Percentiles rank a stretch among this genome's conserved stretches.
Evolutionary conservation across 2,797 vertebrate genomes (phyloP).

Genomic region (Scleropages formosus): DNA sequence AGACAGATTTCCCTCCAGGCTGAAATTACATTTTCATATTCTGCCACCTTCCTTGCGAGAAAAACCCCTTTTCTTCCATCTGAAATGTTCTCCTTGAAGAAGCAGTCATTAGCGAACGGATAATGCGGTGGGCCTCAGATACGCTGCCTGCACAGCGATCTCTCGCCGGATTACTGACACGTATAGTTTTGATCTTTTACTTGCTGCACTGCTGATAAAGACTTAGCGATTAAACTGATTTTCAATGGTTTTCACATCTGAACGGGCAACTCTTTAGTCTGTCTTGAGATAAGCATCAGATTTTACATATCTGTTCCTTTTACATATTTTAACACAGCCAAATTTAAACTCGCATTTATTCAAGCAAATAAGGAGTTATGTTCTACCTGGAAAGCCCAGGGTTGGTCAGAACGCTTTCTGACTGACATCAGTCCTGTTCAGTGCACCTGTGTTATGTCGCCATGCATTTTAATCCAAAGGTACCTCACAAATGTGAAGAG

Average conservation of each 20-base stretch:
- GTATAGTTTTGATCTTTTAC: too few relatives aligned
- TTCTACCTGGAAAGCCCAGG: neutral
- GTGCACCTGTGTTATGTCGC: too few relatives aligned
- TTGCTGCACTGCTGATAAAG: too few relatives aligned
- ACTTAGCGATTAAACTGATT: too few relatives aligned
- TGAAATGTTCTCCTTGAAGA: neutral
- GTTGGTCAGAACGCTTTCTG: too few relatives aligned
- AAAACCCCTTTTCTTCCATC: neutral
- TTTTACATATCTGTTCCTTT: neutral
- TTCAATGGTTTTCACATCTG: too few relatives aligned
- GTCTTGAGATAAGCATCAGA: neutral
- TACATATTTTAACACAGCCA: constrained; percentile 2
- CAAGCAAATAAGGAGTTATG: neutral
- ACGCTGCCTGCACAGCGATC: neutral
- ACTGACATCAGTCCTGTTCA: too few relatives aligned
- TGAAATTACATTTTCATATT: neutral
- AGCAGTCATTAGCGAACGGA: neutral
- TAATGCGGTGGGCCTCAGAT: neutral
- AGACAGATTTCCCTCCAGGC: neutral
- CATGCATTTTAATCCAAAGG: too few relatives aligned
- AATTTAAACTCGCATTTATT: too few relatives aligned
- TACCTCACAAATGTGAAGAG: too few relatives aligned
- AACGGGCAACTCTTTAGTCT: too few relatives aligned
- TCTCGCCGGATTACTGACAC: neutral
- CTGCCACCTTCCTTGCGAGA: neutral